A percentile compares a stretch with the other conserved stretches of the same genome.
Evolutionary conservation across 2,113 vertebrate genomes (phyloP).

Genomic region (Gambusia affinis): DNA sequence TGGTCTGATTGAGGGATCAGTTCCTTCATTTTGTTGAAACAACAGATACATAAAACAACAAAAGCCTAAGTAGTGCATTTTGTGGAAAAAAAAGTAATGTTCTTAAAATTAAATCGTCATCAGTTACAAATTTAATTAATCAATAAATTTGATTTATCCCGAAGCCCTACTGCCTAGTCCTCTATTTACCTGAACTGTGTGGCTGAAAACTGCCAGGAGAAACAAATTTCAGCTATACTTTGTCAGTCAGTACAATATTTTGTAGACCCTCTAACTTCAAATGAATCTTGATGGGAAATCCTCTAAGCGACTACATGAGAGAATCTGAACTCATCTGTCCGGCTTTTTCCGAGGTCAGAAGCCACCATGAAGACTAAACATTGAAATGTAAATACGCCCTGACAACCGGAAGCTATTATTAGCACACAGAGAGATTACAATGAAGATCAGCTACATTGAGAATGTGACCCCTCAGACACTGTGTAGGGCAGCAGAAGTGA

Average conservation of each 20-base stretch:
- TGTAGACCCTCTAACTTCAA: background rate
- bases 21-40: too few relatives aligned
- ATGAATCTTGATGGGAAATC: background rate
- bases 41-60: too few relatives aligned
- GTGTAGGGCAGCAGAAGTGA: background rate
- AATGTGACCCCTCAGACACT: constrained; percentile 9
- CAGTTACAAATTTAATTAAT: too few relatives aligned
- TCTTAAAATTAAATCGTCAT: too few relatives aligned
- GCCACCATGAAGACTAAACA: background rate
- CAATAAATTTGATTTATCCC: too few relatives aligned
- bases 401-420: background rate
- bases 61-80: too few relatives aligned
- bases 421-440: constrained; percentile 16
- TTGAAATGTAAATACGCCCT: constrained; percentile 10
- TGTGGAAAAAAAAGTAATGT: too few relatives aligned
- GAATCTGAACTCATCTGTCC: background rate
- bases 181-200: too few relatives aligned
- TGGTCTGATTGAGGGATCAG: too few relatives aligned
- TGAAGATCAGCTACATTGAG: constrained; percentile 16
- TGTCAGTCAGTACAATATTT: background rate
- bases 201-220: background rate
- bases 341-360: constrained; percentile 11
- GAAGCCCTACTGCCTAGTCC: too few relatives aligned
- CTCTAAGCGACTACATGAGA: background rate
- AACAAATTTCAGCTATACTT: background rate